Percentiles rank a stretch among this genome's conserved stretches.
phyloP scores from a whole-genome alignment of 2,888 invertebrate genomes.

The Phymatocera aterrima region DNA sequence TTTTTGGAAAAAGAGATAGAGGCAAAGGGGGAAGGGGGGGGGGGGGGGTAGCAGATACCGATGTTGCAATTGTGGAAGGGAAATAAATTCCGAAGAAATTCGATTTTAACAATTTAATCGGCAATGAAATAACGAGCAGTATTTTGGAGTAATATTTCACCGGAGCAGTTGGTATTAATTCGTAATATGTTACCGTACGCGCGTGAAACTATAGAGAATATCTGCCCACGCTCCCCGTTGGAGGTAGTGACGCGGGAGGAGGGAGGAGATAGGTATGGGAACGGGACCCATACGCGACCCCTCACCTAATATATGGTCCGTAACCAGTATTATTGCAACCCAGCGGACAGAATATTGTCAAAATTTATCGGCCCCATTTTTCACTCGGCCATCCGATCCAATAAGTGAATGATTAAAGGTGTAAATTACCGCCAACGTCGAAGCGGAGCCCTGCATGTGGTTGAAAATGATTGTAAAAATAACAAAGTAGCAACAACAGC shows the following conservation, averaged over 20 bases:
- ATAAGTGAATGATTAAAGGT: constrained; percentile 72
- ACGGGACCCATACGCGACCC: constrained; percentile 55
- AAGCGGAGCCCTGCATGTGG: neutral
- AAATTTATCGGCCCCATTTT: constrained; percentile 75
- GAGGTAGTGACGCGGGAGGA: constrained; percentile 58
- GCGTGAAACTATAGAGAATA: constrained; percentile 69
- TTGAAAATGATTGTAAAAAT: neutral
- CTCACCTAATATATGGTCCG: constrained; percentile 72
- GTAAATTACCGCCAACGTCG: constrained; percentile 36
- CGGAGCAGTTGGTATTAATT: constrained; percentile 75
- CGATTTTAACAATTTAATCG: constrained; percentile 66
- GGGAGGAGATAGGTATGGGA: constrained; percentile 35
- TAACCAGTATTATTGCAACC: constrained; percentile 73
- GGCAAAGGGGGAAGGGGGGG: neutral
- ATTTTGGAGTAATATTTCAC: constrained; percentile 75
- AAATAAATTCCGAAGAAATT: constrained; percentile 66
- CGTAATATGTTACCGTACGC: constrained; percentile 74
- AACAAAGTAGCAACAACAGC: neutral
- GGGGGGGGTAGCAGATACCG: constrained; percentile 28
- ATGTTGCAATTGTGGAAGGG: neutral
- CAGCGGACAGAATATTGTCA: constrained; percentile 75
- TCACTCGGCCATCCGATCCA: constrained; percentile 70
- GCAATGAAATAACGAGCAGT: constrained; percentile 72
- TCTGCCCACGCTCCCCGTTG: constrained; percentile 49
- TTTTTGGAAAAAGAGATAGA: neutral